Percentiles rank a stretch among this genome's conserved stretches.
These are phyloP conservation scores for Drosophila sproati DNA, from an alignment of 1,140 invertebrate genomes.

Conservation along the genomic window DNA sequence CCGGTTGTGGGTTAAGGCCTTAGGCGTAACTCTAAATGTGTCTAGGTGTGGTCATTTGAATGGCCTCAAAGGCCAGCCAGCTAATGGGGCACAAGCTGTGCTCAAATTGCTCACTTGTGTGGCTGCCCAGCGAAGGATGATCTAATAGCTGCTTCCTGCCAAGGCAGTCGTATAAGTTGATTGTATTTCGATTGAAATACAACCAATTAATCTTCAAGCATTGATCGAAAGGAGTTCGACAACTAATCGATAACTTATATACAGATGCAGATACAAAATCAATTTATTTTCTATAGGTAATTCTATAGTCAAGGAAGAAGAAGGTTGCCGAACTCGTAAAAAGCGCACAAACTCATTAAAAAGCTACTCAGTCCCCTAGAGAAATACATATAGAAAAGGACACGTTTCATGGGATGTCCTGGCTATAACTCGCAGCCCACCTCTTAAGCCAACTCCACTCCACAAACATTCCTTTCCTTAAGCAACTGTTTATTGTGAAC, in stretches of 20 bases:
- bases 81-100: slow-evolving; percentile 13
- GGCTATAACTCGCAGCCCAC: slow-evolving; percentile 1
- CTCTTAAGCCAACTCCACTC: too few species aligned
- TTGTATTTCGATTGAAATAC: background rate
- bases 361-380: slow-evolving; percentile 1
- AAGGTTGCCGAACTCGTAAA: slow-evolving; percentile 3
- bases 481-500: slow-evolving; percentile 35
- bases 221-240: background rate
- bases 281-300: background rate
- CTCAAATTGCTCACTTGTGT: slow-evolving; percentile 25
- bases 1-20: background rate
- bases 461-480: slow-evolving; percentile 40
- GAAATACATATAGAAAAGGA: background rate
- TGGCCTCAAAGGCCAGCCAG: slow-evolving; percentile 13
- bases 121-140: slow-evolving; percentile 35
- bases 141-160: slow-evolving; percentile 19
- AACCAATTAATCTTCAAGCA: too few species aligned
- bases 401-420: slow-evolving; percentile 34
- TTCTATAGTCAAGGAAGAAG: background rate
- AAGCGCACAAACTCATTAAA: slow-evolving; percentile 16
- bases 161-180: background rate
- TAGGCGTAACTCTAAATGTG: slow-evolving; percentile 42
- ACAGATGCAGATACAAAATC: background rate
- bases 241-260: background rate
- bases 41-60: slow-evolving; percentile 59